Evolutionary conservation across 64 coral and sea anemone species (phyloP), one percentile per base, ranked within the genome.

Genomic region (Actinia tenebrosa): DNA sequence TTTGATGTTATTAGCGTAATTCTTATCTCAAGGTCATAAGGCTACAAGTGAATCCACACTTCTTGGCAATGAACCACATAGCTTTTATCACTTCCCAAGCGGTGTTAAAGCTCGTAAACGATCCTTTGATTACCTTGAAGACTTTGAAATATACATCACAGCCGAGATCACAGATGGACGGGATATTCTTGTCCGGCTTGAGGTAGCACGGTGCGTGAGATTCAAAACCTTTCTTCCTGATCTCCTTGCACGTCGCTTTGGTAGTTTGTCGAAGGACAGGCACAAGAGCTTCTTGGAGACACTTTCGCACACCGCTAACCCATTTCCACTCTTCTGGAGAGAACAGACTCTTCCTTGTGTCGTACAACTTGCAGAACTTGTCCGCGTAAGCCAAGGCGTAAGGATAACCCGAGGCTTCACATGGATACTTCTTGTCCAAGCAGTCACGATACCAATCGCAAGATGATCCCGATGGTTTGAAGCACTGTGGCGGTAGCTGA

Each of bases 401-500:
- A 20, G 80, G 66, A n/a, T 88, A 61, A 25, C 44, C 80, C 0
- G 43, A 79, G 1, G 37, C 22, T 11, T 60, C 78, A 60, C 88
- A 89, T 0, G 71, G 71, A 77, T 75, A 83, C 25, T 50, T 80
- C 53, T 52, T 86, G 56, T 86, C 78, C 37, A 94, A 53, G 82
- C 92, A 94, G 7, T 89, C 80, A 0, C 42, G 22, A 53, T 89
- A 94, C 92, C 92, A 94, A 17, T 72, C 52, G 50, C 92, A 94
- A 4, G 60, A 55, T 26, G 22, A 19, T 2, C 84, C 88, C 0
- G 83, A 22, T 7, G 88, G 92, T 46, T 53, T 93, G 44, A 42
- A 89, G 19, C 92, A 94, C 77, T 63, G 62, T 0, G 16, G 4
- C 44, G 84, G 69, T 7, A 75, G 27, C 37, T 8, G 13, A 13